These are phyloP conservation scores for Neoseiulus cucumeris DNA, from an alignment of 1,140 invertebrate species.

Conservation along the genomic window DNA sequence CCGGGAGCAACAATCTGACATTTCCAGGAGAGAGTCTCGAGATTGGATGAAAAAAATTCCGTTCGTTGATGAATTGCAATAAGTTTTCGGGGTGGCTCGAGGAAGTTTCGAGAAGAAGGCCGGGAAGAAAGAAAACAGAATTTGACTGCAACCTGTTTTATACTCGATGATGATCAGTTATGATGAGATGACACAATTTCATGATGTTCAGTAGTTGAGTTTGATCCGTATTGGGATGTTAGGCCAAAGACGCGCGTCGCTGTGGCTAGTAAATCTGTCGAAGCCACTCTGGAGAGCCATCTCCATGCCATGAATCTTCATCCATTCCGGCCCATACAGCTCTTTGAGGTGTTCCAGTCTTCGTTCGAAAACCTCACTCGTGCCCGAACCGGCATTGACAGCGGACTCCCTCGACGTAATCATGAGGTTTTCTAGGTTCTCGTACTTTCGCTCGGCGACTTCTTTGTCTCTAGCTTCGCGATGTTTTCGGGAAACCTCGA, in stretches of 20 bases:
- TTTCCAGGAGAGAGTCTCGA: too few species aligned
- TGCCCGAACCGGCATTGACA: background rate
- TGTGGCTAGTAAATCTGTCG: slow-evolving; percentile 38
- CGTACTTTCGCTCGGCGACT: background rate
- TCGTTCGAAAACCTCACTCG: slow-evolving; percentile 26
- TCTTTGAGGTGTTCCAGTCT: slow-evolving; percentile 26
- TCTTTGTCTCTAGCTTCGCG: background rate
- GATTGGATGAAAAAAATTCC: too few species aligned
- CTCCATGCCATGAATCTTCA: slow-evolving; percentile 51
- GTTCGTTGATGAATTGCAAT: too few species aligned
- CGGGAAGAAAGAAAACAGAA: too few species aligned
- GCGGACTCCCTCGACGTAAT: background rate
- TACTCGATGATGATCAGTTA: too few species aligned
- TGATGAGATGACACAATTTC: too few species aligned
- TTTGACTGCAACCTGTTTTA: too few species aligned
- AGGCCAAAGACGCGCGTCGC: slow-evolving; percentile 46
- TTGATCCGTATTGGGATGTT: slow-evolving; percentile 42
- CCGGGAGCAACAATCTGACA: too few species aligned
- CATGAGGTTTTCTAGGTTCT: slow-evolving; percentile 3
- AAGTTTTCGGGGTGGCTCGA: too few species aligned
- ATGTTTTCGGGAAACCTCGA: background rate
- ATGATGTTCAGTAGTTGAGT: too few species aligned
- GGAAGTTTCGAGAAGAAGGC: too few species aligned
- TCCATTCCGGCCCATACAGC: slow-evolving; percentile 28
- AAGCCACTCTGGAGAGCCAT: slow-evolving; percentile 43